Conservation (phyloP, 2,113 vertebrate genomes). For the Willisornis vidua region DNA sequence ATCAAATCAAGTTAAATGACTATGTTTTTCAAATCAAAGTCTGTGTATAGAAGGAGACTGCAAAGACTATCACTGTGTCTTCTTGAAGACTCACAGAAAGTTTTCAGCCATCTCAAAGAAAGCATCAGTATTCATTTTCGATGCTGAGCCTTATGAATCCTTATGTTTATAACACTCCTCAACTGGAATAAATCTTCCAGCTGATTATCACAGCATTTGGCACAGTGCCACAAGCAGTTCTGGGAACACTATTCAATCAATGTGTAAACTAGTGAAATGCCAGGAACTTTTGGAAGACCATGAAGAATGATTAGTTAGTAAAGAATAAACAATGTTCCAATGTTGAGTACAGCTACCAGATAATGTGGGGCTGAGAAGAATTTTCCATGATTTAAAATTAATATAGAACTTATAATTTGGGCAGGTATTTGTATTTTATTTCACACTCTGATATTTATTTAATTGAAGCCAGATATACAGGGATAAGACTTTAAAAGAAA, state of each 20-base stretch:
- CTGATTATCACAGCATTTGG: slow-evolving; percentile 84
- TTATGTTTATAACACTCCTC: slow-evolving; percentile 83
- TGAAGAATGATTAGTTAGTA: slow-evolving; percentile 73
- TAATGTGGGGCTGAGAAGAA: slow-evolving; percentile 45
- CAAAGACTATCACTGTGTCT: background rate
- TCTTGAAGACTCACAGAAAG: slow-evolving; percentile 38
- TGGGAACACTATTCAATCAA: slow-evolving; percentile 78
- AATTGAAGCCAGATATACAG: slow-evolving; percentile 63
- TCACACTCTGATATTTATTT: slow-evolving; percentile 58
- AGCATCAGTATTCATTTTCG: slow-evolving; percentile 68
- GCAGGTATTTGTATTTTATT: slow-evolving; percentile 71
- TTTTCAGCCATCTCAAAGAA: slow-evolving; percentile 65
- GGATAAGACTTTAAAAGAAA: slow-evolving; percentile 66
- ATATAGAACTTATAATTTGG: slow-evolving; percentile 49
- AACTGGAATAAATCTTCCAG: slow-evolving; percentile 85
- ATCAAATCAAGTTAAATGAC: slow-evolving; percentile 60
- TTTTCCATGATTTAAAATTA: slow-evolving; percentile 71
- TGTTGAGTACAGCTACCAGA: slow-evolving; percentile 50
- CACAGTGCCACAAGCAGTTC: slow-evolving; percentile 72
- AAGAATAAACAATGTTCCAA: slow-evolving; percentile 76
- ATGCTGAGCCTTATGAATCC: slow-evolving; percentile 69
- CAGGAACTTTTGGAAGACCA: slow-evolving; percentile 77
- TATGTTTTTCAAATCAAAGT: slow-evolving; percentile 58
- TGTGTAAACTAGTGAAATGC: slow-evolving; percentile 75
- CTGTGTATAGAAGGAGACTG: background rate